Evolutionary conservation across 2,797 vertebrate genomes (phyloP), one percentile per base, ranked within the genome.

Genomic region (Gephyroberyx darwinii): DNA sequence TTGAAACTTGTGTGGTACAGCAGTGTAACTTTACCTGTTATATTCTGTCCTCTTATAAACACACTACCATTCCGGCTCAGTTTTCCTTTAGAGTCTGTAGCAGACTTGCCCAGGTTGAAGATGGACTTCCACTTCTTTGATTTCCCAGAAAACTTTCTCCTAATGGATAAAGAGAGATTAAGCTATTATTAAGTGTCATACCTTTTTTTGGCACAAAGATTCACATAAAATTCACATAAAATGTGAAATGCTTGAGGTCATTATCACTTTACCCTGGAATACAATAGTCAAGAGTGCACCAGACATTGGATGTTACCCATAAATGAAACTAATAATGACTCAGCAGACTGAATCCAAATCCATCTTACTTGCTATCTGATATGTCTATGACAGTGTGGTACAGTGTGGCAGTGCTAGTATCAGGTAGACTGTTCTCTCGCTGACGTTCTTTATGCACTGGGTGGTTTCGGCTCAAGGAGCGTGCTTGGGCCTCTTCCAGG

Each of bases 81-180:
- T 89, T 99, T 99, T 72, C 96, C 96, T 84, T 98, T 99, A 1
- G 96, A 94, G 51, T 99, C 98, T 33, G 93, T 91, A 64, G 96
- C 95, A 45, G 96, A 98, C 30, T 95, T 94, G 26, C 97, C 98
- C 73, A 98, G 92, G 88, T 97, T 98, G 89, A 99, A 99, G 90
- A 99, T 99, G 3, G 96, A 98, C 88, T 96, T 99, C 98, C 97
- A 99, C 86, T 96, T 99, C 90, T 97, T 99, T 1, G 97, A 96
- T 89, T 99, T 99, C 67, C 96, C 97, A 81, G 97, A 97, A 77
- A 98, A 93, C 84, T 97, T 98, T 84, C 96, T 96, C 90, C 97
- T 99, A 31, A 90, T 16, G 65, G 31, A 80, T 16, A n/a, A 55
- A 33, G 13, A 19, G 19, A 63, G 17, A 61, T 47, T 12, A 39